Percentiles rank a stretch among this genome's conserved stretches.
phyloP scores from a whole-genome alignment of 2,113 vertebrate genomes.

The Drymodes brunneopygia region DNA sequence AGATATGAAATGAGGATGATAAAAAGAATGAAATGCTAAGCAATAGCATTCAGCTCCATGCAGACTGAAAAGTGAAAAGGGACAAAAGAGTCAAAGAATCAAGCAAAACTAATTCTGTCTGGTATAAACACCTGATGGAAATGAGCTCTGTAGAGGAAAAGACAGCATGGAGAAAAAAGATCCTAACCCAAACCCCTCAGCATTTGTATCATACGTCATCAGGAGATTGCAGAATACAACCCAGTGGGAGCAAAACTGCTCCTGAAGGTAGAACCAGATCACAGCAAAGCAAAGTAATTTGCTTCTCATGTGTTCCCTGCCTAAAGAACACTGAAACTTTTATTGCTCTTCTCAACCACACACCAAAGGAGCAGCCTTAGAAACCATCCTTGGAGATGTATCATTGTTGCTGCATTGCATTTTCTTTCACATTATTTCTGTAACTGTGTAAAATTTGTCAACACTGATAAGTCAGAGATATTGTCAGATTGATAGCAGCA shows the following conservation, averaged over 20 bases:
- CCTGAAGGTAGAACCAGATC: neutral
- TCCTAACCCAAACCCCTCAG: neutral
- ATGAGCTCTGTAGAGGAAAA: neutral
- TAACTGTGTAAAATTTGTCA: neutral
- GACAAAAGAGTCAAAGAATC: neutral
- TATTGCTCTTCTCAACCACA: neutral
- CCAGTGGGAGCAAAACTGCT: neutral
- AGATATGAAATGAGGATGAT: slow-evolving; percentile 14
- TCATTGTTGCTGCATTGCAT: neutral
- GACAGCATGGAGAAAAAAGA: neutral
- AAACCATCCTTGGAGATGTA: neutral
- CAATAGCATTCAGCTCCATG: neutral
- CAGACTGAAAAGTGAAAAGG: neutral
- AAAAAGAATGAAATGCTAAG: neutral
- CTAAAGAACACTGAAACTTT: neutral
- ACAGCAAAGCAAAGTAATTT: neutral
- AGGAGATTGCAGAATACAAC: neutral
- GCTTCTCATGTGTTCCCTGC: neutral
- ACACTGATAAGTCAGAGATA: neutral
- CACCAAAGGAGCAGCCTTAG: neutral
- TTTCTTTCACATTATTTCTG: neutral
- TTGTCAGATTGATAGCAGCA: neutral
- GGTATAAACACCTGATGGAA: neutral
- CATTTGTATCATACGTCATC: neutral
- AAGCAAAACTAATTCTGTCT: neutral